These are phyloP conservation scores for Kryptolebias marmoratus DNA, from an alignment of 2,113 vertebrate genomes.

Conservation along the genomic window DNA sequence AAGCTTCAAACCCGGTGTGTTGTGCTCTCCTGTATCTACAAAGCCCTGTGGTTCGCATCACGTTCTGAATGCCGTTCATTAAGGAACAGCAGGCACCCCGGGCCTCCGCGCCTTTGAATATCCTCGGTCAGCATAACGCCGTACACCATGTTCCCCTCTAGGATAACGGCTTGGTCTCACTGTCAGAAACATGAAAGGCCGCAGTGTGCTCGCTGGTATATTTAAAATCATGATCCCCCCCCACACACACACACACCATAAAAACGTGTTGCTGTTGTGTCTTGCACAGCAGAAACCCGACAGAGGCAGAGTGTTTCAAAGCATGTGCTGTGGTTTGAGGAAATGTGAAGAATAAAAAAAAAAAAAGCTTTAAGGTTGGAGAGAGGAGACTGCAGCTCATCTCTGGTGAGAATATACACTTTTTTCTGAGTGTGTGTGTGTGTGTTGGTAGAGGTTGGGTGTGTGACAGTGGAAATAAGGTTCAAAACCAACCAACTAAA, in stretches of 20 bases:
- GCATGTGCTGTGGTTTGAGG: conserved; percentile 20
- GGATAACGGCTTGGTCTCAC: conserved; percentile 34
- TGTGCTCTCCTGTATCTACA: conserved; percentile 21
- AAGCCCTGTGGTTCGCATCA: conserved; percentile 27
- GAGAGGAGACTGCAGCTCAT: conserved; percentile 2
- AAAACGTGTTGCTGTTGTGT: conserved; percentile 21
- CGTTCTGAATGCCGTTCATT: conserved; percentile 36
- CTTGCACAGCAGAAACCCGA: conserved; percentile 22
- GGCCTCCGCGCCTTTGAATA: conserved; percentile 31
- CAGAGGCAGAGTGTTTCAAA: conserved; percentile 37
- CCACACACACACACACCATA: neutral
- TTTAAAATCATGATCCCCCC: conserved; percentile 17
- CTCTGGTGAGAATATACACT: conserved; percentile 8
- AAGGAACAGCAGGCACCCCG: neutral
- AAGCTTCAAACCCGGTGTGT: conserved; percentile 28
- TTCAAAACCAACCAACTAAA: too few species aligned
- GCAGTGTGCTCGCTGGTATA: conserved; percentile 6
- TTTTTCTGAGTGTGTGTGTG: conserved; percentile 6
- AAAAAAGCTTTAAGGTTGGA: conserved; percentile 13
- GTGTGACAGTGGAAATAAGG: too few species aligned
- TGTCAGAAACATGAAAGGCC: conserved; percentile 53
- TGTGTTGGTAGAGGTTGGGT: conserved; percentile 12
- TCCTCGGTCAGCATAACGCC: conserved; percentile 38
- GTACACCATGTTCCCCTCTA: conserved; percentile 1
- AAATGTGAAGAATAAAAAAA: conserved; percentile 23